Base-by-base conservation (phyloP, 2,888 invertebrate species). In the Latrodectus elegans region DNA sequence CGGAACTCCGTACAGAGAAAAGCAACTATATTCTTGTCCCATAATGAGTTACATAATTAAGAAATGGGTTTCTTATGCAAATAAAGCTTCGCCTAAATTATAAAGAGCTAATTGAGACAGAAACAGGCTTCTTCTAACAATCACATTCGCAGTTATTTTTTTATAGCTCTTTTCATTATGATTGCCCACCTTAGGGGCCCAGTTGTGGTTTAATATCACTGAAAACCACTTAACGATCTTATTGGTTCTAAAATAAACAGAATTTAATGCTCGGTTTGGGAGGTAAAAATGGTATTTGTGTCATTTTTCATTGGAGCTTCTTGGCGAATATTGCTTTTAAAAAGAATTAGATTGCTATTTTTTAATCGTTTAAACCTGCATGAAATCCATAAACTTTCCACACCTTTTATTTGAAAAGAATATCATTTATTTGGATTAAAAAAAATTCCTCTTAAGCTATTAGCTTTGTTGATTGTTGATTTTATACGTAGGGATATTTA, bases 131-230 rank as follows among this genome's bases (percentile, higher is more conserved):
- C 17, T 22, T 83, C 72, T 76, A 70, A 74, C 76, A 83, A 70
- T 76, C 83, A n/a, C 71, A 70, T 70, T 83, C 55, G 17, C 38
- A 64, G 76, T 64, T 83, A 38, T 38, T 83, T 83, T 83, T 51
- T 60, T 70, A 49, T 12, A 49, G 22, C 15, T 70, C n/a, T 60
- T 68, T 70, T 82, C 67, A 15, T 64, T 52, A 53, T 68, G 49
- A 55, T 68, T 68, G 68, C 38, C 55, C 67, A 75, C 80, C 68
- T 70, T 22, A 53, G 80, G 67, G 80, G 80, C 65, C n/a, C 26
- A 71, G 51, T 86, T 86, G 85, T 55, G 85, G 85, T 86, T 79
- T 86, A 80, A 79, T 86, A 86, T 86, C 85, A 86, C 85, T 75
- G 85, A 80, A 86, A 86, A 73, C 75, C 85, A 86, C 75, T 86